These are phyloP conservation scores for Forbesichthys papilliferus DNA, from an alignment of 2,113 vertebrate genomes.

Conservation along the genomic window DNA sequence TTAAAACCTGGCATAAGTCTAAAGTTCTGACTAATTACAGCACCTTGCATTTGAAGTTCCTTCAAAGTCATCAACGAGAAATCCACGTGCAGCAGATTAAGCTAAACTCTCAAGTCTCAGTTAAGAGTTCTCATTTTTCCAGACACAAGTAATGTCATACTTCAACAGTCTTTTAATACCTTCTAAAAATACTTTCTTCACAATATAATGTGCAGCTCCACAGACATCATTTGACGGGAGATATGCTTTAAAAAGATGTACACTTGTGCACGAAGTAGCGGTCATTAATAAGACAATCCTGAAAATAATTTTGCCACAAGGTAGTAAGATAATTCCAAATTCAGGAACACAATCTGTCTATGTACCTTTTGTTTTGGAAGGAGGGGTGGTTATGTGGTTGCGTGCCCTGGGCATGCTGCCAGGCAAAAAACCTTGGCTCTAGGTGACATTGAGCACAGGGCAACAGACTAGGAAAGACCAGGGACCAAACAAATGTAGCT, in stretches of 20 bases:
- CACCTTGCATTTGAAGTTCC: slow-evolving; percentile 42
- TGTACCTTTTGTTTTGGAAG: slow-evolving; percentile 48
- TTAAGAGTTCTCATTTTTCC: slow-evolving; percentile 10
- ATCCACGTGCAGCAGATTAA: slow-evolving; percentile 36
- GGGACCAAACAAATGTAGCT: slow-evolving; percentile 68
- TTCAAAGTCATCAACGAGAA: slow-evolving; percentile 43
- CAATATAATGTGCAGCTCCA: slow-evolving; percentile 2
- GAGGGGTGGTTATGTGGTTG: slow-evolving; percentile 37
- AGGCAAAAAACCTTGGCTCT: slow-evolving; percentile 62
- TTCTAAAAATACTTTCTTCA: slow-evolving; percentile 14
- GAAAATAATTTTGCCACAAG: slow-evolving; percentile 21
- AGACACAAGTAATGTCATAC: slow-evolving; percentile 21
- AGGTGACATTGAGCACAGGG: slow-evolving; percentile 51
- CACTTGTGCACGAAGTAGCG: background rate
- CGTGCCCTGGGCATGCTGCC: slow-evolving; percentile 56
- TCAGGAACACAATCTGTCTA: slow-evolving; percentile 39
- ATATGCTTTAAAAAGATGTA: background rate
- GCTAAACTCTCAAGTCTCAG: slow-evolving; percentile 25
- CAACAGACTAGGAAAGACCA: slow-evolving; percentile 54
- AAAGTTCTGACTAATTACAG: slow-evolving; percentile 63
- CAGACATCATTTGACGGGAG: slow-evolving; percentile 1
- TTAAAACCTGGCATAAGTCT: slow-evolving; percentile 57
- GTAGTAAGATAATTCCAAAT: slow-evolving; percentile 5
- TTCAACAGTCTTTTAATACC: slow-evolving; percentile 1
- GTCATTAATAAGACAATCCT: background rate